Conservation (phyloP, 2,888 invertebrate genomes). For the Vannuccia rotundouncinata region DNA sequence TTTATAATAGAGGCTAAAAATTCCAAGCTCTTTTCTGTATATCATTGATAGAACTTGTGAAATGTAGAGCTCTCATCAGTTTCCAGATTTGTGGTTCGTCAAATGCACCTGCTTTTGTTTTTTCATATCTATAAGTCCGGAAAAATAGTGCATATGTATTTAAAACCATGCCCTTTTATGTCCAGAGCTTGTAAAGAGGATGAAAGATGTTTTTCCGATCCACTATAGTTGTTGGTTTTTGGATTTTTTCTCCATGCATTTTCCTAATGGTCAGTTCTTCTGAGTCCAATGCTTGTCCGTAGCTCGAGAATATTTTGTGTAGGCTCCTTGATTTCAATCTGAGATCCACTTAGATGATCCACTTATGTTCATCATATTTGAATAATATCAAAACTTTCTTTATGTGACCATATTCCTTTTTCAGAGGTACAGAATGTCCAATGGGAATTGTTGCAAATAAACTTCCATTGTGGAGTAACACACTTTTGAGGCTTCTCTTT, state of each 20-base stretch:
- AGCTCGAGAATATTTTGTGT: constrained; percentile 12
- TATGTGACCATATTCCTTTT: constrained; percentile 14
- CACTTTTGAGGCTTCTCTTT: constrained; percentile 21
- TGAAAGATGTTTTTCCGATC: constrained; percentile 15
- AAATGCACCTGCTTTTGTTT: constrained; percentile 41
- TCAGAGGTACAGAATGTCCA: constrained; percentile 3
- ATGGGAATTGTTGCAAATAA: background rate
- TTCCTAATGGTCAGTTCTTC: constrained; percentile 16
- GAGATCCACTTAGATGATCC: constrained; percentile 1
- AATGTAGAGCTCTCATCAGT: constrained; percentile 37
- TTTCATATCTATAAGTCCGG: constrained; percentile 39
- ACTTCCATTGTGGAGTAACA: constrained; percentile 27
- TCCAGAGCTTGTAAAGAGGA: background rate
- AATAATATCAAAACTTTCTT: background rate
- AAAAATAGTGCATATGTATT: constrained; percentile 40
- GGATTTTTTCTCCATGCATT: background rate
- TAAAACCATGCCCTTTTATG: constrained; percentile 41
- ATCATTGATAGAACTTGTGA: constrained; percentile 38
- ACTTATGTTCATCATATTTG: background rate
- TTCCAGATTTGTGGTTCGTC: constrained; percentile 37
- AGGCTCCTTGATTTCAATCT: background rate
- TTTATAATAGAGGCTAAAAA: constrained; percentile 37
- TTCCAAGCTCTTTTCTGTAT: constrained; percentile 41
- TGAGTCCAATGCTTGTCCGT: background rate
- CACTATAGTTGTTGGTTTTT: constrained; percentile 9